A percentile compares a stretch with the other conserved stretches of the same genome.
phyloP scores from a whole-genome alignment of 1,140 invertebrate genomes.

The Atta texana region DNA sequence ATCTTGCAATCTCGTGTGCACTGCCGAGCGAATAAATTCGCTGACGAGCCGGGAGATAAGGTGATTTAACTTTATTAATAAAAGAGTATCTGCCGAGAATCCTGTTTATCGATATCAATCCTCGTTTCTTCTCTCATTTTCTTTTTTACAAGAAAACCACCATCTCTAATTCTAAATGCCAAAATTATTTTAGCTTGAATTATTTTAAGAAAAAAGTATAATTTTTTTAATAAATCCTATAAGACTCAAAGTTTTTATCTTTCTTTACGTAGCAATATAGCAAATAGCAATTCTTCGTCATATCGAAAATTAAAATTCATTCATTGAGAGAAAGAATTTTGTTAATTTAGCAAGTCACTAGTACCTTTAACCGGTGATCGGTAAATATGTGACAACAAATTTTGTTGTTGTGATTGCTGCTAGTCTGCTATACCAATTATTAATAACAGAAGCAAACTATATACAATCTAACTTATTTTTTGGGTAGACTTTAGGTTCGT shows the following conservation, averaged over 20 bases:
- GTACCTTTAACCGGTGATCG: no score
- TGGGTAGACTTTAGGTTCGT: no score
- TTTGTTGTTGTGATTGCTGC: no score
- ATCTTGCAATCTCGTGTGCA: conserved; percentile 37
- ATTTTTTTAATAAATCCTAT: not conserved
- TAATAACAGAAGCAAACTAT: no score
- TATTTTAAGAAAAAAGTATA: not conserved
- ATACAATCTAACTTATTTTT: no score
- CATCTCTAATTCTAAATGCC: not conserved
- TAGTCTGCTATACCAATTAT: no score
- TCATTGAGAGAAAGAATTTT: no score
- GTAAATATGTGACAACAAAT: no score
- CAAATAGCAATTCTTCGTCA: not conserved
- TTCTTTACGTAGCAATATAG: not conserved
- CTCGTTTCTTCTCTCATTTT: not conserved
- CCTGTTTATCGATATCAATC: conserved; percentile 31
- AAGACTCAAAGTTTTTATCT: not conserved
- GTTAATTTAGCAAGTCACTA: no score
- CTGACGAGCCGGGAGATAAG: conserved; percentile 18
- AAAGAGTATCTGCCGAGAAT: not conserved
- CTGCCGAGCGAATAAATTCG: conserved; percentile 47
- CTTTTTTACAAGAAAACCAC: not conserved
- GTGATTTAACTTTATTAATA: conserved; percentile 39
- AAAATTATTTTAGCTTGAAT: conserved; percentile 22
- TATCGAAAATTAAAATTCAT: not conserved